These are phyloP conservation scores for Dusona sp. DNA, from an alignment of 2,888 invertebrate genomes.

Conservation along the genomic window DNA sequence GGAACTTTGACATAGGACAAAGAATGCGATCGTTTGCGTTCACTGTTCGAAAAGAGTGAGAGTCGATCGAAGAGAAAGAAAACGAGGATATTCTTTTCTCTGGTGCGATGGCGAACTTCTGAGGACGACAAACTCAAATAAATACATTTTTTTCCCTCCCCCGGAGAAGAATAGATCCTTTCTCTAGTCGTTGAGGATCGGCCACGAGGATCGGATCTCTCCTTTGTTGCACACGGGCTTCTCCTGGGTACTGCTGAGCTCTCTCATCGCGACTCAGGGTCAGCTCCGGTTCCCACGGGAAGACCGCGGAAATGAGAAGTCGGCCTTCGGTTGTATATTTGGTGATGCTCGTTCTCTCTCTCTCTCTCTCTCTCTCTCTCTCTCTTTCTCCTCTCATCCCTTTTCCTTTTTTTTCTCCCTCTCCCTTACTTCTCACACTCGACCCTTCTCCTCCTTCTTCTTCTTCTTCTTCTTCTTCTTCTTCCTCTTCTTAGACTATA, in stretches of 20 bases:
- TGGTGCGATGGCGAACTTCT: conserved; percentile 60
- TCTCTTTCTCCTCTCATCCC: conserved; percentile 41
- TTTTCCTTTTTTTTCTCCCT: conserved; percentile 38
- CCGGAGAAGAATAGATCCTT: conserved; percentile 72
- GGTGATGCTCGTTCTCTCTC: conserved; percentile 54
- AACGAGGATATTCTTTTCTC: conserved; percentile 62
- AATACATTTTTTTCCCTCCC: conserved; percentile 68
- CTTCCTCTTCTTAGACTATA: conserved; percentile 38
- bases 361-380: conserved; percentile 43
- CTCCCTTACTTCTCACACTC: conserved; percentile 36
- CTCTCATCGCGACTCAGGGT: conserved; percentile 69
- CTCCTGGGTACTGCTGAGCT: conserved; percentile 52
- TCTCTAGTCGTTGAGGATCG: conserved; percentile 69
- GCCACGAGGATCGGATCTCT: conserved; percentile 68
- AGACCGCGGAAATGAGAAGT: conserved; percentile 70
- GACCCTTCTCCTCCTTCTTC: conserved; percentile 14
- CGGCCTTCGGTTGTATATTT: conserved; percentile 68
- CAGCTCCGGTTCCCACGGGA: conserved; percentile 73
- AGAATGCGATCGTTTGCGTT: conserved; percentile 17
- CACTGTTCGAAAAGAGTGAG: conserved; percentile 37
- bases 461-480: conserved; percentile 33
- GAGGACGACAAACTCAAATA: conserved; percentile 69
- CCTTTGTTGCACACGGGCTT: conserved; percentile 64
- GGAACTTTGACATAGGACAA: conserved; percentile 18
- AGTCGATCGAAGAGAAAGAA: conserved; percentile 48